Percentiles rank a stretch among this genome's conserved stretches.
Conservation (phyloP, 2,888 invertebrate genomes). For the Acanthacorydalis orientalis region DNA sequence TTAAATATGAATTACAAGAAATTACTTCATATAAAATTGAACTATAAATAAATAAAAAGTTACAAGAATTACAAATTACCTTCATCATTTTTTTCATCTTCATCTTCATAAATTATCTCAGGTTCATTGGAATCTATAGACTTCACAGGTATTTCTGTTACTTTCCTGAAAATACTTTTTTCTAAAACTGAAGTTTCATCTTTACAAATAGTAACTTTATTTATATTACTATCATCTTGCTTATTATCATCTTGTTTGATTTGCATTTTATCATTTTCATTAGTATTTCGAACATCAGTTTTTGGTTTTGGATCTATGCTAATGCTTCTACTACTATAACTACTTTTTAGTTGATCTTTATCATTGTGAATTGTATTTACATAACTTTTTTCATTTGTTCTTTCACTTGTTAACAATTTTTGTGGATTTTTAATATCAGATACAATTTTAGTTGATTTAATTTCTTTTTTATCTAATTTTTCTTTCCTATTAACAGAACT, state of each 20-base stretch:
- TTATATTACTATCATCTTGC: slow-evolving; percentile 1
- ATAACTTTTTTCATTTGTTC: neutral
- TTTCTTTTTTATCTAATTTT: too few species aligned
- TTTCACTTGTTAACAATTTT: neutral
- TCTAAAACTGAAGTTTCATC: too few species aligned
- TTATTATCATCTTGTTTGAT: slow-evolving; percentile 3
- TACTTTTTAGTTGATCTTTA: too few species aligned
- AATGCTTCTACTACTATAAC: too few species aligned
- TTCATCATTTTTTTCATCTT: slow-evolving; percentile 13
- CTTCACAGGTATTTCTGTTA: too few species aligned
- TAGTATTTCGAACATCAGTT: slow-evolving; percentile 6
- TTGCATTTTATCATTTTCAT: slow-evolving; percentile 5
- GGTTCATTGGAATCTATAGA: slow-evolving; percentile 9
- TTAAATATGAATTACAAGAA: too few species aligned
- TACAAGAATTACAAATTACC: slow-evolving; percentile 11
- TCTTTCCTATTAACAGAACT: neutral
- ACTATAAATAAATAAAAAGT: neutral
- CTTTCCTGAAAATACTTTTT: too few species aligned
- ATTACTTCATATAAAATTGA: neutral
- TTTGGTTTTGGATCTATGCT: slow-evolving; percentile 2
- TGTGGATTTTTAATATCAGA: neutral
- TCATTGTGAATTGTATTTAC: too few species aligned
- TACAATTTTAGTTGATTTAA: too few species aligned
- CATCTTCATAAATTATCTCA: slow-evolving; percentile 17
- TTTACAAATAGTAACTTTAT: neutral